A percentile compares a stretch with the other conserved stretches of the same genome.
phyloP scores from a whole-genome alignment of 1,140 invertebrate species.

The Dendrolimus kikuchii region DNA sequence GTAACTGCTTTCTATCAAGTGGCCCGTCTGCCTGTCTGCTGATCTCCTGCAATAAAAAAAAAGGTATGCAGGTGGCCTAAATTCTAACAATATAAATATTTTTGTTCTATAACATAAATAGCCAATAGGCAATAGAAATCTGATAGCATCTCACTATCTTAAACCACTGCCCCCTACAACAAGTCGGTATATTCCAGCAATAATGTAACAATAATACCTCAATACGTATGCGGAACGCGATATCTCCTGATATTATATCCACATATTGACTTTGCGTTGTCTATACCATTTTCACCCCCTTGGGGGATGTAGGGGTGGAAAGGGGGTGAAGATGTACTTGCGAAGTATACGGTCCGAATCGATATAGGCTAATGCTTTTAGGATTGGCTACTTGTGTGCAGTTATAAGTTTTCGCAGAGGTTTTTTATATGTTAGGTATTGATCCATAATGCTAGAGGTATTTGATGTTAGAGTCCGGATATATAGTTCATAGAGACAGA shows the following conservation, averaged over 20 bases:
- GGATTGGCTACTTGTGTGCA: slow-evolving; percentile 44
- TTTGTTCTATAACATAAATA: slow-evolving; percentile 5
- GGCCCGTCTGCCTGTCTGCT: too few relatives aligned
- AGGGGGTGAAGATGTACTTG: slow-evolving; percentile 38
- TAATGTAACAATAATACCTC: slow-evolving; percentile 45
- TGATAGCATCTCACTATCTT: slow-evolving; percentile 4
- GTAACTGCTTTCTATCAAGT: too few relatives aligned
- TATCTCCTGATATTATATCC: slow-evolving; percentile 63
- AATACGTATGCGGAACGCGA: slow-evolving; percentile 51
- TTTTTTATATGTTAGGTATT: too few relatives aligned
- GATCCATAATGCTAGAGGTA: too few relatives aligned
- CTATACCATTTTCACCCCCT: slow-evolving; percentile 24
- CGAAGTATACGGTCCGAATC: slow-evolving; percentile 51
- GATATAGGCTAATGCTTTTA: slow-evolving; percentile 58
- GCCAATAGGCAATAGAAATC: background rate
- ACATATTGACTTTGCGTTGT: slow-evolving; percentile 64
- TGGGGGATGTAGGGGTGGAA: slow-evolving; percentile 7
- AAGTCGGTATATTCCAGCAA: slow-evolving; percentile 23
- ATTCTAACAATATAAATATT: too few relatives aligned
- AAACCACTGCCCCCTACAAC: slow-evolving; percentile 10
- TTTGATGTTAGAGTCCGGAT: too few relatives aligned
- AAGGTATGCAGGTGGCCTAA: too few relatives aligned
- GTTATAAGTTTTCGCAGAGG: too few relatives aligned
- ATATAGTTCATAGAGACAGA: too few relatives aligned
- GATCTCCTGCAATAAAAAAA: too few relatives aligned